Evolutionary conservation across 1,140 invertebrate genomes (phyloP).

Genomic region (Arctopsyche grandis): DNA sequence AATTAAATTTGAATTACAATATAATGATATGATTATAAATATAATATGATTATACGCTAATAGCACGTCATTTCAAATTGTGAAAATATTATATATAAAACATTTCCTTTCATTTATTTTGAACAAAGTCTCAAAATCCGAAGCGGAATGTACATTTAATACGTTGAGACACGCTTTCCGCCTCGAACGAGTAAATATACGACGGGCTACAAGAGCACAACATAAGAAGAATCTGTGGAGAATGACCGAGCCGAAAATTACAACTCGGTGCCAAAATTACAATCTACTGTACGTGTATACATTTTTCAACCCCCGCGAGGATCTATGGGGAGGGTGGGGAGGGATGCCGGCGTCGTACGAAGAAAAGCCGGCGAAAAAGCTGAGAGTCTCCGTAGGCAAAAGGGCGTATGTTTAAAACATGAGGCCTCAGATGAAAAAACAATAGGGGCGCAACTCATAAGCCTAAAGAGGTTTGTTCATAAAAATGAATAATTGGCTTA

Average conservation of each 20-base stretch:
- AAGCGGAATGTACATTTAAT: too few species aligned
- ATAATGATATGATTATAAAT: too few species aligned
- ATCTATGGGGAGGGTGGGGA: neutral
- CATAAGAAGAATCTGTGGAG: neutral
- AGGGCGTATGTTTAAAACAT: constrained; percentile 33
- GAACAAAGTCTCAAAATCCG: too few species aligned
- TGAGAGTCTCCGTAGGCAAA: neutral
- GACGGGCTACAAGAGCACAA: too few species aligned
- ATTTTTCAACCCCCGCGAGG: constrained; percentile 19
- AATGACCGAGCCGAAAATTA: constrained; percentile 20
- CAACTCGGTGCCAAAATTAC: constrained; percentile 1
- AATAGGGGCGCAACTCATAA: constrained; percentile 30
- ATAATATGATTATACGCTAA: too few species aligned
- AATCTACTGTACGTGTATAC: constrained; percentile 22
- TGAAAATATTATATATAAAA: too few species aligned
- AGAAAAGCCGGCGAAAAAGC: neutral
- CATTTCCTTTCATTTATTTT: too few species aligned
- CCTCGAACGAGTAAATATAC: too few species aligned
- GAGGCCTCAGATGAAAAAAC: constrained; percentile 30
- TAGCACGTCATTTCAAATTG: too few species aligned
- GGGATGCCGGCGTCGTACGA: too few species aligned
- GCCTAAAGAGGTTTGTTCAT: constrained; percentile 37
- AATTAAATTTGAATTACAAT: too few species aligned
- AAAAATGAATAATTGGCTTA: constrained; percentile 48
- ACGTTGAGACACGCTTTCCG: too few species aligned